Base-by-base conservation (phyloP, 2,888 invertebrate genomes). In the Miltochrista miniata region DNA sequence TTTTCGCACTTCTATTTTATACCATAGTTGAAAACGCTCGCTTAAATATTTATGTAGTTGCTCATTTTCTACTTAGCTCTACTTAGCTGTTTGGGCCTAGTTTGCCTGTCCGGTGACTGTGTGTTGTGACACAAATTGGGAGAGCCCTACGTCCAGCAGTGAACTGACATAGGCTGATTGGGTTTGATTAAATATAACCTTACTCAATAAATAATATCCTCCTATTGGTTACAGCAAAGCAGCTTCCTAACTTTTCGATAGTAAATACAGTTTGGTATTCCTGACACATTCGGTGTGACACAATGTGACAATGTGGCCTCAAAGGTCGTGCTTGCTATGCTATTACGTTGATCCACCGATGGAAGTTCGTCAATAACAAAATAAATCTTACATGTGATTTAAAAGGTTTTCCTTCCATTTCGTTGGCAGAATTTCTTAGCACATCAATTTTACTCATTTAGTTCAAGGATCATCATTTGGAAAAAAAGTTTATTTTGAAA, bases 281-380 rank as follows among this genome's bases (percentile, higher is more conserved):
- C 53, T 51, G 37, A 41, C 74, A 54, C 69, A 65, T 63, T 51
- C 34, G n/a, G 15, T 38, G 38, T 41, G 15, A 40, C 39, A 47
- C 56, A 4, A 24, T 2, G 5, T 24, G 18, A 24, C 60, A 61
- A 53, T 43, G 61, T 58, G 81, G 70, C 82, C 79, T 80, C 72
- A 73, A 59, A 79, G 80, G 80, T 75, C 72, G 65, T 61, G 67
- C 72, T 76, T n/a, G n/a, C 37, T 74, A 83, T n/a, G n/a, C n/a
- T 83, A 81, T 76, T 72, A 34, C 35, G 69, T 73, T 76, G 77
- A 81, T 82, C 75, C 66, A 70, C 70, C 74, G 68, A 70, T 61
- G 50, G 45, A 55, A 56, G 76, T 73, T 74, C 76, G 73, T 70
- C 75, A 68, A 64, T 43, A 53, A 47, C 50, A 48, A 61, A 60